Evolutionary conservation across 2,797 vertebrate species (phyloP).

Genomic region (Coendou prehensilis): DNA sequence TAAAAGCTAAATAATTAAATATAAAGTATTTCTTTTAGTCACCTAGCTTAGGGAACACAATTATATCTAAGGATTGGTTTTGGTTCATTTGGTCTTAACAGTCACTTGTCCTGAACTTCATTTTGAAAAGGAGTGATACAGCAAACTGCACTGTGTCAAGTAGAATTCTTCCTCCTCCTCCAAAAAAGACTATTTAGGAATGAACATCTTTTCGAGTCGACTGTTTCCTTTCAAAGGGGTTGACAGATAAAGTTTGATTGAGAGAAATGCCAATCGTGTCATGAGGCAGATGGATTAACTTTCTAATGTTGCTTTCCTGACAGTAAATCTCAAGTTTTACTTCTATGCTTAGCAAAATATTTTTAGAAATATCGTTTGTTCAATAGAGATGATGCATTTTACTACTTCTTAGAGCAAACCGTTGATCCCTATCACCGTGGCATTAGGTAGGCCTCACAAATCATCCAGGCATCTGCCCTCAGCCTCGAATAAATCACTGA

Average conservation of each 20-base stretch:
- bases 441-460: constrained; percentile 72
- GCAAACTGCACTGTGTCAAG: constrained; percentile 7
- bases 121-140: constrained; percentile 25
- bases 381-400: constrained; percentile 80
- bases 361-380: constrained; percentile 81
- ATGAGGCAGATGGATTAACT: constrained; percentile 77
- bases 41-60: constrained; percentile 22
- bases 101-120: constrained; percentile 45
- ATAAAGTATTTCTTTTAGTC: constrained; percentile 51
- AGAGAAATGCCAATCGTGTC: constrained; percentile 71
- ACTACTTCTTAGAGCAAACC: constrained; percentile 80
- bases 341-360: constrained; percentile 74
- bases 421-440: constrained; percentile 76
- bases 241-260: constrained; percentile 74
- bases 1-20: constrained; percentile 59
- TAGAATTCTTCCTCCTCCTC: constrained; percentile 59
- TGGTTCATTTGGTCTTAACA: constrained; percentile 15
- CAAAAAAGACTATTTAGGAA: constrained; percentile 63
- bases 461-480: constrained; percentile 70
- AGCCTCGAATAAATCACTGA: constrained; percentile 76
- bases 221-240: constrained; percentile 67
- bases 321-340: constrained; percentile 78
- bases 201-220: constrained; percentile 66
- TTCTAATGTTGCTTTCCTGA: constrained; percentile 78
- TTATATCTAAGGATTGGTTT: constrained; percentile 20